phyloP scores from a whole-genome alignment of 1,140 invertebrate species.

The Phortica variegata region DNA sequence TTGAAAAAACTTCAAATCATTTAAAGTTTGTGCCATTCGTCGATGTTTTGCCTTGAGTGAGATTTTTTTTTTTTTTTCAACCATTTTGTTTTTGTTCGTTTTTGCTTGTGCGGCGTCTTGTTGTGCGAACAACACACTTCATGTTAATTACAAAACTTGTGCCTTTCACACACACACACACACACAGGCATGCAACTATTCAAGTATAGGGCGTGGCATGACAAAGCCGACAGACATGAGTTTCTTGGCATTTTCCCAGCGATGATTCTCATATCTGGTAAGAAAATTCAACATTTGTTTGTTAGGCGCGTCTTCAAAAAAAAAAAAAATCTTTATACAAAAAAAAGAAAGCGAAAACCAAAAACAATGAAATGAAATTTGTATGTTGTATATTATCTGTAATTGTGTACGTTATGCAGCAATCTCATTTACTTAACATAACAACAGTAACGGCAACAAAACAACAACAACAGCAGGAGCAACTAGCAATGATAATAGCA shows the following conservation, averaged over 20 bases:
- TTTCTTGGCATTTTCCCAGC: too few species aligned
- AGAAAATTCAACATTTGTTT: too few species aligned
- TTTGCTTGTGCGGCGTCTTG: constrained; percentile 9
- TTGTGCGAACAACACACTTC: constrained; percentile 21
- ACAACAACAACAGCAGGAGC: constrained; percentile 8
- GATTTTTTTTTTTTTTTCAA: constrained; percentile 14
- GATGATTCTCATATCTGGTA: too few species aligned
- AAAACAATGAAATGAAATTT: constrained; percentile 54
- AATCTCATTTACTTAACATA: constrained; percentile 53
- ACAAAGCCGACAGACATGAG: too few species aligned
- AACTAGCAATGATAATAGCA: not conserved
- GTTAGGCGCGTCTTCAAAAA: too few species aligned
- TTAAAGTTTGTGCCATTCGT: too few species aligned
- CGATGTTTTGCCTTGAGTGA: too few species aligned
- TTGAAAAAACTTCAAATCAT: too few species aligned
- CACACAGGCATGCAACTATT: constrained; percentile 42
- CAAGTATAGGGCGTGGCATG: constrained; percentile 22
- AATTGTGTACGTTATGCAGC: constrained; percentile 26
- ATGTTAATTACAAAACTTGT: constrained; percentile 49
- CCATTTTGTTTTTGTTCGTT: constrained; percentile 19
- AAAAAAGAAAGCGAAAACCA: constrained; percentile 29
- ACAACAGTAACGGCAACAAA: constrained; percentile 21
- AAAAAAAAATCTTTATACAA: too few species aligned
- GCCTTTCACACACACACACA: too few species aligned
- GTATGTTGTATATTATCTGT: constrained; percentile 50